These are phyloP conservation scores for Sipha maydis DNA, from an alignment of 2,888 invertebrate genomes.

Conservation along the genomic window DNA sequence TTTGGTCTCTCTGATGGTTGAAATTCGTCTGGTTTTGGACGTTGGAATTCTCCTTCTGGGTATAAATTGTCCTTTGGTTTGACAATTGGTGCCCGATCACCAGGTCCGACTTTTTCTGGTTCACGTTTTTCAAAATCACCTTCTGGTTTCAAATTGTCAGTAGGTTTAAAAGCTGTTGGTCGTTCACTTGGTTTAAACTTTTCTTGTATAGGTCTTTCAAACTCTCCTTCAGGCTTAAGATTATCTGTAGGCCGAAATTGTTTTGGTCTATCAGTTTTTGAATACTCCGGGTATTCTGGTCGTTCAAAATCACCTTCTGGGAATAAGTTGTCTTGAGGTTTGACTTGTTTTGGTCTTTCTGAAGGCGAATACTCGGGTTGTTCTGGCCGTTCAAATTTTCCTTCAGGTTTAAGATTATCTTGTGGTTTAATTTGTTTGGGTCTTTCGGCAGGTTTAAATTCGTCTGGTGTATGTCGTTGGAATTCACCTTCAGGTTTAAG, in stretches of 20 bases:
- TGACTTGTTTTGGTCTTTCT: constrained; percentile 67
- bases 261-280: constrained; percentile 69
- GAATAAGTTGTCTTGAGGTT: constrained; percentile 69
- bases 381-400: constrained; percentile 67
- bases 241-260: constrained; percentile 71
- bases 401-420: constrained; percentile 67
- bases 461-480: constrained; percentile 65
- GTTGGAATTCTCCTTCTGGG: constrained; percentile 72
- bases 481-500: constrained; percentile 66
- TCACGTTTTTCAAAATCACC: constrained; percentile 67
- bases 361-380: constrained; percentile 64
- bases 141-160: constrained; percentile 69
- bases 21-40: constrained; percentile 68
- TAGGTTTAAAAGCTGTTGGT: constrained; percentile 66
- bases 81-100: constrained; percentile 66
- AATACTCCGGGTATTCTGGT: constrained; percentile 68
- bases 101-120: constrained; percentile 66
- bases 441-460: constrained; percentile 71
- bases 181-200: constrained; percentile 64
- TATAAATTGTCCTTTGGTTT: constrained; percentile 72
- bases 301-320: constrained; percentile 74
- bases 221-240: constrained; percentile 68
- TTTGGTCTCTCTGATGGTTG: constrained; percentile 70
- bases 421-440: constrained; percentile 67
- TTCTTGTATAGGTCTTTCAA: constrained; percentile 65